Conservation (phyloP, 2,797 vertebrate genomes). For the Balearica regulorum region DNA sequence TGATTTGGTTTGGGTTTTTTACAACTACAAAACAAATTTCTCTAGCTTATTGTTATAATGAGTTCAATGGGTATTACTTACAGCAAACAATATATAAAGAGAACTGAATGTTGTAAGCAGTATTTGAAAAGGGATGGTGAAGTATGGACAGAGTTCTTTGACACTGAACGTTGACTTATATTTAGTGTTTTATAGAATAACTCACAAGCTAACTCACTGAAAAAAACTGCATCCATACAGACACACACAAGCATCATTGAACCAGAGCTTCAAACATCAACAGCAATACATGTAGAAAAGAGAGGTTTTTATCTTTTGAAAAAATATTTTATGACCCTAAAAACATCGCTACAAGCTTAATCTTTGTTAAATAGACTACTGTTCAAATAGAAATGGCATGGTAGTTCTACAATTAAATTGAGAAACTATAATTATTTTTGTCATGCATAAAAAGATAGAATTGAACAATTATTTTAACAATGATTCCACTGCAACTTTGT, state of each 20-base stretch:
- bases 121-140: not conserved
- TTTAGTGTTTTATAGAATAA: not conserved
- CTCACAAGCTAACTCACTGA: not conserved
- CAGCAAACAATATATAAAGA: not conserved
- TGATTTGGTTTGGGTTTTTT: not conserved
- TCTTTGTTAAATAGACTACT: not conserved
- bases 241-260: not conserved
- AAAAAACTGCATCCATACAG: not conserved
- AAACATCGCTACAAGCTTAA: not conserved
- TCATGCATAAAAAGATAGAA: not conserved
- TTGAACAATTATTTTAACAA: not conserved
- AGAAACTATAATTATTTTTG: not conserved
- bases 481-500: not conserved
- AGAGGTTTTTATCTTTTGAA: accelerated
- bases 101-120: not conserved
- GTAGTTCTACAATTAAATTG: not conserved
- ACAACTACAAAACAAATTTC: not conserved
- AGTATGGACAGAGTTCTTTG: not conserved
- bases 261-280: not conserved
- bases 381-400: not conserved
- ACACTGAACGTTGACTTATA: not conserved
- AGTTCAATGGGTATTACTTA: not conserved
- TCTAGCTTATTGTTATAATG: not conserved
- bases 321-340: not conserved
- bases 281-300: not conserved